Conservation (phyloP, 1,140 invertebrate genomes). For the Trichonephila clavipes region DNA sequence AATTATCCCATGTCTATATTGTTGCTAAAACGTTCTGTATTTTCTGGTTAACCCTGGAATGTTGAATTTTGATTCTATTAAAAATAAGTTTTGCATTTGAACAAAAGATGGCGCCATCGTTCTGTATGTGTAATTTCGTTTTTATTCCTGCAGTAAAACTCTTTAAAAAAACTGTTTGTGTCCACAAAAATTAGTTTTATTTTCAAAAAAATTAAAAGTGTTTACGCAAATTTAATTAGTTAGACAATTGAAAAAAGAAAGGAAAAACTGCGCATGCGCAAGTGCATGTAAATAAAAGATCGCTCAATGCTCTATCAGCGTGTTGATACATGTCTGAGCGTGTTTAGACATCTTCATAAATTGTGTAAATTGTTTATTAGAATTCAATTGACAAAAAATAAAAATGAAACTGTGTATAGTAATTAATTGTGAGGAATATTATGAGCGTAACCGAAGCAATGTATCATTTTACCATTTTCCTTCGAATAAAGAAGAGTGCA, state of each 20-base stretch:
- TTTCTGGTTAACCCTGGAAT: no score
- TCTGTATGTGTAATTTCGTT: no score
- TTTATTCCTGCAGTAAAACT: not conserved
- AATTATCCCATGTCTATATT: no score
- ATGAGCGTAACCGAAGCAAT: not conserved
- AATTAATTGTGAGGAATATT: not conserved
- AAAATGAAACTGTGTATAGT: not conserved
- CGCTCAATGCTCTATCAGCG: no score
- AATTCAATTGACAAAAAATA: not conserved
- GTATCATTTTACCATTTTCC: constrained; percentile 1
- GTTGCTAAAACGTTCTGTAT: no score
- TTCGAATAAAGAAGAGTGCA: not conserved
- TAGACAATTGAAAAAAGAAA: not conserved
- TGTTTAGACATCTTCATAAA: not conserved
- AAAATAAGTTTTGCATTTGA: no score
- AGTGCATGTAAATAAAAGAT: not conserved
- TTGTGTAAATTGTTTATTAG: not conserved
- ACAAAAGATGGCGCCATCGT: no score
- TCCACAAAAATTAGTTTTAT: not conserved
- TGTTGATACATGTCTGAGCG: not conserved
- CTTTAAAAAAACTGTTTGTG: not conserved
- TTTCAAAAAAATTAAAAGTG: no score
- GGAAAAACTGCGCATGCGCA: not conserved
- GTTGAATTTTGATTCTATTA: no score
- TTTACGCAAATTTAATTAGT: no score